Base-by-base conservation (phyloP, 1,140 invertebrate genomes). In the Magallana ariakensis region DNA sequence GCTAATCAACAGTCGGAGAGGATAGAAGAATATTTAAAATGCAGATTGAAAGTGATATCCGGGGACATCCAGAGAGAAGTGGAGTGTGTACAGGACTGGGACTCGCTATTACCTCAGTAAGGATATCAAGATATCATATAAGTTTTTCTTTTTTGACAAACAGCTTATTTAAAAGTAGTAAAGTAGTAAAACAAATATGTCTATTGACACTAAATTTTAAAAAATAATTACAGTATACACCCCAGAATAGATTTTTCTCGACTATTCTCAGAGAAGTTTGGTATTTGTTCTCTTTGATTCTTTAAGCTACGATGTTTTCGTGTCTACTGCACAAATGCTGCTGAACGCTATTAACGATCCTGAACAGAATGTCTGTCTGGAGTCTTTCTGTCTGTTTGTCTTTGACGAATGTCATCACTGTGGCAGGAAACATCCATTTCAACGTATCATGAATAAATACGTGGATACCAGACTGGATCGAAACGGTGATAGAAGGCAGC, bases 321-420 rank as follows among this genome's bases (percentile, higher is more conserved):
- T 94, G 10, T 83, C 94, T 55, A 94, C 94, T 11, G 93, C 93
- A 6, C 93, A 94, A 85, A 90, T 94, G 46, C 85, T 94, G 16
- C 86, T 93, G 13, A 92, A 94, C 85, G 89, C 92, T 62, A 62
- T 94, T 8, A 81, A 86, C 8, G 56, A 88, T 6, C 88, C 91
- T 7, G 87, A 91, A 13, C 66, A 70, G 66, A 33, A 26, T 26
- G 58, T 86, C 10, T 84, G 66, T 33, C 82, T 93, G 13, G 85
- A 88, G 66, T n/a, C 80, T 16, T 92, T 94, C 62, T 90, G 91
- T 0, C 70, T 94, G 81, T 26, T 94, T 15, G 88, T 94, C 11
- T 93, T 94, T 89, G 94, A 95, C 84, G 94, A 95, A 85, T 95
- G 94, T 86, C 94, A 95, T 80, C 94, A 94, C 81, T 91, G 93